These are phyloP conservation scores for Poecilia wingei DNA, from an alignment of 2,797 vertebrate genomes.

Conservation along the genomic window DNA sequence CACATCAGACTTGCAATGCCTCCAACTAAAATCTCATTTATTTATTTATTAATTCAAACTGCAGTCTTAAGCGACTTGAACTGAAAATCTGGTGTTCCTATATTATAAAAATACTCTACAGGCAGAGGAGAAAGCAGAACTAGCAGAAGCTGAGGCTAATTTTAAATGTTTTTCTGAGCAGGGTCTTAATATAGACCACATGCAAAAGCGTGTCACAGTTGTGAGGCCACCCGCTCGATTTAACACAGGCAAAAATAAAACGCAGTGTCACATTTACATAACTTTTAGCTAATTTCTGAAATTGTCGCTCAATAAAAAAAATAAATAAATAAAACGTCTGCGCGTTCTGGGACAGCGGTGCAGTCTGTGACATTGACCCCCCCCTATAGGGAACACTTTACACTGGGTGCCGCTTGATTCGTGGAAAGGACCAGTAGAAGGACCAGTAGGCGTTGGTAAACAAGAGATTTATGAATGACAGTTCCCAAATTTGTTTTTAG, in stretches of 20 bases:
- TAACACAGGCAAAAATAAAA: conserved; percentile 79
- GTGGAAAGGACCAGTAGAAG: conserved; percentile 50
- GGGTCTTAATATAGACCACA: conserved; percentile 81
- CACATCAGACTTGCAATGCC: conserved; percentile 10
- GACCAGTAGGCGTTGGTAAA: conserved; percentile 70
- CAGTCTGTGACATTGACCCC: conserved; percentile 1
- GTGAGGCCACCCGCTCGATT: conserved; percentile 75
- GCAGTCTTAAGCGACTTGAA: conserved; percentile 38
- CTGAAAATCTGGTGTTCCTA: conserved; percentile 66
- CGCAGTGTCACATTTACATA: conserved; percentile 72
- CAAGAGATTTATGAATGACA: conserved; percentile 82
- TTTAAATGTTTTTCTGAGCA: conserved; percentile 82
- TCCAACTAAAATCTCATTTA: conserved; percentile 21
- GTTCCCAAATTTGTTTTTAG: conserved; percentile 79
- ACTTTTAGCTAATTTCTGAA: conserved; percentile 54
- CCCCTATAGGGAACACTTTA: conserved; percentile 22
- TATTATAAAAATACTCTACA: conserved; percentile 59
- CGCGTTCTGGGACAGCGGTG: conserved; percentile 27
- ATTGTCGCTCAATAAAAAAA: conserved; percentile 28
- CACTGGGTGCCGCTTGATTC: conserved; percentile 41
- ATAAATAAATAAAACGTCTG: not conserved
- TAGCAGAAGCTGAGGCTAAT: conserved; percentile 79
- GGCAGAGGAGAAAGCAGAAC: conserved; percentile 74
- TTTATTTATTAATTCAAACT: conserved; percentile 24
- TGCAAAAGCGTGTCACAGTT: conserved; percentile 82